phyloP scores from a whole-genome alignment of 1,140 invertebrate genomes.

The Portunus trituberculatus region DNA sequence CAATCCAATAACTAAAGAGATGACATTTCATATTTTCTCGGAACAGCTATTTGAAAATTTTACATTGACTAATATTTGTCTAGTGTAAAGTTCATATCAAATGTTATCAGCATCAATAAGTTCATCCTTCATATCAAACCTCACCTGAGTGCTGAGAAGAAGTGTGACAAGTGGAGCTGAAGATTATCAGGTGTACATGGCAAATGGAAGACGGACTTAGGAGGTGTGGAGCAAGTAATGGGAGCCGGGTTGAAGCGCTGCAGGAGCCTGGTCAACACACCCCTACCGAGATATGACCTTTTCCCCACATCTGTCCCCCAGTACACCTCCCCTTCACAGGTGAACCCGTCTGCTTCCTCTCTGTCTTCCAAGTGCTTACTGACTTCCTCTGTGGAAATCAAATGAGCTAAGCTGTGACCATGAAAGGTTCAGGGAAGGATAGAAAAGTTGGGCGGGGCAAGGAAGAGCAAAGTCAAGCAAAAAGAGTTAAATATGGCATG shows the following conservation, averaged over 20 bases:
- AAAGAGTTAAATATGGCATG: too few relatives aligned
- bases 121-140: not conserved
- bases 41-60: not conserved
- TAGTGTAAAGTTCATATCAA: not conserved
- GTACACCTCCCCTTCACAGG: conserved; percentile 8
- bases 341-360: not conserved
- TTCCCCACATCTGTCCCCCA: not conserved
- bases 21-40: not conserved
- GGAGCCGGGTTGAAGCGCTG: not conserved
- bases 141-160: conserved; percentile 32
- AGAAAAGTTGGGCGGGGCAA: too few relatives aligned
- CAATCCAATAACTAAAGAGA: not conserved
- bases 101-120: not conserved
- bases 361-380: not conserved
- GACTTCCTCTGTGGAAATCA: not conserved
- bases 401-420: not conserved
- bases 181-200: conserved; percentile 45
- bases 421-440: too few relatives aligned
- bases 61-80: not conserved
- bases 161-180: conserved; percentile 22
- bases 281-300: not conserved
- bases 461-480: too few relatives aligned
- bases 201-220: not conserved
- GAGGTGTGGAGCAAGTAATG: not conserved
- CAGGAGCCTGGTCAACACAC: not conserved